Evolutionary conservation across 64 coral and sea anemone genomes (phyloP), one percentile per base, ranked within the genome.

Genomic region (Stichodactyla helianthus): DNA sequence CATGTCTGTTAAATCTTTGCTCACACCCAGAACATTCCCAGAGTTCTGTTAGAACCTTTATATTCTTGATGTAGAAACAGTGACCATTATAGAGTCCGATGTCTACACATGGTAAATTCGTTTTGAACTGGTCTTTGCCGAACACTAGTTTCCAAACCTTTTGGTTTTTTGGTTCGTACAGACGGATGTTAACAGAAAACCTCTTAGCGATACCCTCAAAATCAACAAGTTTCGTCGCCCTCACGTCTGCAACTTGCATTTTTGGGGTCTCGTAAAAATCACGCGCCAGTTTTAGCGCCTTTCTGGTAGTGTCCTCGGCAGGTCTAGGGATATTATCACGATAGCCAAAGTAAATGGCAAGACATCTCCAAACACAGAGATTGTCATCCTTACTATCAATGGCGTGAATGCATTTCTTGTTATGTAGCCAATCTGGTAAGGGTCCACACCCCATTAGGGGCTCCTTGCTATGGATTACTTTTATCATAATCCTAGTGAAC

Each of bases 141-240:
- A 54, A 88, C 14, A 88, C 86, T 71, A 88, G 76, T 51, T 88
- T 71, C 86, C 68, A 1, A 0, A 53, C 16, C 15, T 61, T 87
- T 87, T 87, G 67, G 67, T 87, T 54, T 87, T 87, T 87, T 77
- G 86, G 86, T 65, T 88, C 86, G 26, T 88, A 79, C 86, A 79
- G 55, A 50, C 52, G 71, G 50, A 88, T 56, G 25, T 88, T 88
- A 59, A 56, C 19, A 77, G 71, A 77, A 77, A 26, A 50, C 35
- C 6, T 77, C 71, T 77, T 77, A 19, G 71, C 71, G 6, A 77
- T 77, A 19, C 71, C 71, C 17, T 77, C 71, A 77, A 77, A 77
- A 77, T 77, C 71, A 77, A 77, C 71, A 77, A 77, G 71, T 77
- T 77, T 77, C 71, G 71, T 77, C 18, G 68, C 17, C 10, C 13